These are phyloP conservation scores for Scaptomyza polygonia DNA, from an alignment of 2,888 invertebrate species.

Conservation along the genomic window DNA sequence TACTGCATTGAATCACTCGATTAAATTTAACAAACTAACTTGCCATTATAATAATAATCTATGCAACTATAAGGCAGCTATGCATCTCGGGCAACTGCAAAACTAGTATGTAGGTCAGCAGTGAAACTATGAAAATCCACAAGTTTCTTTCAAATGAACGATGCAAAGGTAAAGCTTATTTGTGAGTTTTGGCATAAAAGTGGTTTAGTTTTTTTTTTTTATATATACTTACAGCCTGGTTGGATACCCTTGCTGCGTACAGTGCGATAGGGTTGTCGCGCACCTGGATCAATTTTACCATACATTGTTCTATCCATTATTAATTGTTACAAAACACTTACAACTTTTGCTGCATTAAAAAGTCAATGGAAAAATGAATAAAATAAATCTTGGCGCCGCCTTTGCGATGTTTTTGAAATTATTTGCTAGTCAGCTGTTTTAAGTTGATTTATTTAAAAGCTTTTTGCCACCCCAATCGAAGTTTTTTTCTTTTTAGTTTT, in stretches of 20 bases:
- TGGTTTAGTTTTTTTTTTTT: conserved; percentile 12
- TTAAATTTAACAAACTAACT: no score
- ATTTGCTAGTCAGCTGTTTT: conserved; percentile 1
- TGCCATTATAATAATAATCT: no score
- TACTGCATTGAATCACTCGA: no score
- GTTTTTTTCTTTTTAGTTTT: conserved; percentile 69
- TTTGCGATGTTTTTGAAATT: conserved; percentile 10
- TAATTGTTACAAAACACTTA: conserved; percentile 37
- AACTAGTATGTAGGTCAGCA: conserved; percentile 62
- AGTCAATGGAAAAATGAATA: conserved; percentile 33
- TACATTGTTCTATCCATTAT: conserved; percentile 95
- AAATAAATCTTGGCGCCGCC: conserved; percentile 11
- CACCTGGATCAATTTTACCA: conserved; percentile 93
- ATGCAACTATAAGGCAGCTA: no score
- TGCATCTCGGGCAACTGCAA: conserved; percentile 11
- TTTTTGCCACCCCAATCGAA: conserved; percentile 14
- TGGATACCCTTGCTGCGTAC: conserved; percentile 92
- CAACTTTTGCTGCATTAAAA: conserved; percentile 33
- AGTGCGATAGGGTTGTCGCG: conserved; percentile 93
- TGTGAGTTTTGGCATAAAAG: conserved; percentile 7
- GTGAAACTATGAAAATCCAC: conserved; percentile 23
- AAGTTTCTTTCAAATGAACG: conserved; percentile 36
- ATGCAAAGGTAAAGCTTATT: conserved; percentile 3
- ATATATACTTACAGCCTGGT: conserved; percentile 93
- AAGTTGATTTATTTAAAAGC: conserved; percentile 55